Percentiles rank a stretch among this genome's conserved stretches.
Conservation (phyloP, 2,888 invertebrate genomes). For the Ariolimax columbianus region DNA sequence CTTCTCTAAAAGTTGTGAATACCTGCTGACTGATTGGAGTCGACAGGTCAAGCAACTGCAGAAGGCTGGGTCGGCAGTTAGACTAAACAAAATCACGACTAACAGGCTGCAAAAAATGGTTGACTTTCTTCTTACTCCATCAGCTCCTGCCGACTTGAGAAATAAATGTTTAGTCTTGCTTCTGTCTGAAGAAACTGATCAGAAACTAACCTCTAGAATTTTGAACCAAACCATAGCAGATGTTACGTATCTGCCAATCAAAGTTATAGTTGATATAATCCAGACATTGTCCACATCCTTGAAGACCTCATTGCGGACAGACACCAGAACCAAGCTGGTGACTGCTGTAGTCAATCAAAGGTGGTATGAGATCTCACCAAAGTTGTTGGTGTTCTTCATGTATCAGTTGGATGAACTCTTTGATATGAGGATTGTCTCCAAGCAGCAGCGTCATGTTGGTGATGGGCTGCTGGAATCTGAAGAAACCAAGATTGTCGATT, state of each 20-base stretch:
- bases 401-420: slow-evolving; percentile 48
- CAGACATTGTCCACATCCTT: slow-evolving; percentile 17
- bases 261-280: slow-evolving; percentile 39
- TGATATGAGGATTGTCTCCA: slow-evolving; percentile 29
- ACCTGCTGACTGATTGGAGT: slow-evolving; percentile 10
- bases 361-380: slow-evolving; percentile 42
- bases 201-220: neutral
- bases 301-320: slow-evolving; percentile 21
- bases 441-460: neutral
- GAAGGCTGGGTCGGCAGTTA: neutral
- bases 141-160: slow-evolving; percentile 16
- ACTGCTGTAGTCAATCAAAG: slow-evolving; percentile 31
- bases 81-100: neutral
- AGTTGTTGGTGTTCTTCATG: slow-evolving; percentile 38
- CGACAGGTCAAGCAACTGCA: slow-evolving; percentile 4
- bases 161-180: slow-evolving; percentile 21
- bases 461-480: neutral
- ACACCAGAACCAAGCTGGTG: neutral
- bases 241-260: slow-evolving; percentile 27
- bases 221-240: slow-evolving; percentile 25
- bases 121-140: slow-evolving; percentile 15
- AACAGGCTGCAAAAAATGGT: neutral
- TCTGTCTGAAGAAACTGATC: slow-evolving; percentile 28
- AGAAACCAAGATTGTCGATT: neutral
- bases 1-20: neutral